A percentile compares a stretch with the other conserved stretches of the same genome.
phyloP scores from a whole-genome alignment of 2,113 vertebrate genomes.

The Gasterosteus aculeatus region DNA sequence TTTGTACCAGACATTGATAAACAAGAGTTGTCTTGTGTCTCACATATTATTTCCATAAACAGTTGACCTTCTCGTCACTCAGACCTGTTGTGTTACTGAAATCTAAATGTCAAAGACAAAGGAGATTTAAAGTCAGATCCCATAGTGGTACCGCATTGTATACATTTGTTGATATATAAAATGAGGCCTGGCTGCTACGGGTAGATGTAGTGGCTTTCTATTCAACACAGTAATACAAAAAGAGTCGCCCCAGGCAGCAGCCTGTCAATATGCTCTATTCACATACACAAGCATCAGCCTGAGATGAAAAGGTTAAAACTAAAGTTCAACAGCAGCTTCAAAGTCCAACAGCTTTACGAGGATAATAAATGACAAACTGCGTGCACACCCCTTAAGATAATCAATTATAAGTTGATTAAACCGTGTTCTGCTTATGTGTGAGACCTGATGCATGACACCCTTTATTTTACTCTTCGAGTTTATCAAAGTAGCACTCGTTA shows the following conservation, averaged over 20 bases:
- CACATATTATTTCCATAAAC: not conserved
- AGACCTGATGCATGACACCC: not conserved
- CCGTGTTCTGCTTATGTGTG: not conserved
- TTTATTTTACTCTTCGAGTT: not conserved
- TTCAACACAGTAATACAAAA: slow-evolving; percentile 60
- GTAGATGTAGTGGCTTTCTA: slow-evolving; percentile 40
- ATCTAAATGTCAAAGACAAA: slow-evolving; percentile 23
- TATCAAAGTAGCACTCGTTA: slow-evolving; percentile 1
- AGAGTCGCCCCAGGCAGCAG: slow-evolving; percentile 47
- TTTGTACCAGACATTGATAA: not conserved
- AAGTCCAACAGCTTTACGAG: slow-evolving; percentile 38
- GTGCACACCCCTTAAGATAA: not conserved
- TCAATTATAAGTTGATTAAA: slow-evolving; percentile 51
- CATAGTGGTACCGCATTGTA: slow-evolving; percentile 16
- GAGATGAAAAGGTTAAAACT: slow-evolving; percentile 35
- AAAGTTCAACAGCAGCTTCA: not conserved
- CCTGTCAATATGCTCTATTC: slow-evolving; percentile 39
- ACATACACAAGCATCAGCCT: not conserved
- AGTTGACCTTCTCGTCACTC: slow-evolving; percentile 6
- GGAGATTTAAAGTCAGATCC: slow-evolving; percentile 9
- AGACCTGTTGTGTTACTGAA: not conserved
- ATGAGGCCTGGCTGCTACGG: slow-evolving; percentile 19
- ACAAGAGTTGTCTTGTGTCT: not conserved
- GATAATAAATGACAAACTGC: slow-evolving; percentile 42
- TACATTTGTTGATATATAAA: slow-evolving; percentile 48